phyloP scores from a whole-genome alignment of 2,888 invertebrate genomes.

The Agrochola lota region DNA sequence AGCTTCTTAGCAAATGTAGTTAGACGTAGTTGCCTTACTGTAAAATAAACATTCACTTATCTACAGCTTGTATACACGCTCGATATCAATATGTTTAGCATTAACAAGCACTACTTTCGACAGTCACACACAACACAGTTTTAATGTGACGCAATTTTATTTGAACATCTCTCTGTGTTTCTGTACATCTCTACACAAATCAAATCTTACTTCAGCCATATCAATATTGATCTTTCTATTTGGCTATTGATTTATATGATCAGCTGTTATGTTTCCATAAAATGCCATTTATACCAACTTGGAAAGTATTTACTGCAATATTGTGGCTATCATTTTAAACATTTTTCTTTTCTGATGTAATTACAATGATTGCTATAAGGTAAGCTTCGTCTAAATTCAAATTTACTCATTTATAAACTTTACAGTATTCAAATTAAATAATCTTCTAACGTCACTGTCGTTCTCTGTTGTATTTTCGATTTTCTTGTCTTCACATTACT shows the following conservation, averaged over 20 bases:
- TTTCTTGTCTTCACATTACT: conserved; percentile 59
- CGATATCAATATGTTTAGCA: conserved; percentile 56
- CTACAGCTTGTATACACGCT: conserved; percentile 66
- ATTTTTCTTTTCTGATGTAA: conserved; percentile 31
- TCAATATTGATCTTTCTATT: conserved; percentile 52
- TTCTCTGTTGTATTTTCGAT: conserved; percentile 67
- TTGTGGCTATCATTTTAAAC: conserved; percentile 38
- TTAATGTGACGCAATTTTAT: conserved; percentile 56
- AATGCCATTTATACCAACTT: conserved; percentile 38
- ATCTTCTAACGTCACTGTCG: conserved; percentile 63
- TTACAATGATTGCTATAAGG: conserved; percentile 43
- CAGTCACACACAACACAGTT: conserved; percentile 58
- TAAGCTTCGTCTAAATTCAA: conserved; percentile 58
- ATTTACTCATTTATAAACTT: conserved; percentile 41
- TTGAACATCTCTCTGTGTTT: conserved; percentile 58
- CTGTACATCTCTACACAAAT: conserved; percentile 53
- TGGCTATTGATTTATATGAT: conserved; percentile 48
- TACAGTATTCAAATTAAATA: conserved; percentile 39
- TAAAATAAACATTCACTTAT: conserved; percentile 69
- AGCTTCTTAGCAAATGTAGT: conserved; percentile 81
- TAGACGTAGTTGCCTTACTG: conserved; percentile 78
- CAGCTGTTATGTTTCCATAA: conserved; percentile 38
- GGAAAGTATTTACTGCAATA: conserved; percentile 41
- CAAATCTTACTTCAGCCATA: conserved; percentile 55
- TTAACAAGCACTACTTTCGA: conserved; percentile 63